These are phyloP conservation scores for Alca torda DNA, from an alignment of 2,797 vertebrate genomes.

Conservation along the genomic window DNA sequence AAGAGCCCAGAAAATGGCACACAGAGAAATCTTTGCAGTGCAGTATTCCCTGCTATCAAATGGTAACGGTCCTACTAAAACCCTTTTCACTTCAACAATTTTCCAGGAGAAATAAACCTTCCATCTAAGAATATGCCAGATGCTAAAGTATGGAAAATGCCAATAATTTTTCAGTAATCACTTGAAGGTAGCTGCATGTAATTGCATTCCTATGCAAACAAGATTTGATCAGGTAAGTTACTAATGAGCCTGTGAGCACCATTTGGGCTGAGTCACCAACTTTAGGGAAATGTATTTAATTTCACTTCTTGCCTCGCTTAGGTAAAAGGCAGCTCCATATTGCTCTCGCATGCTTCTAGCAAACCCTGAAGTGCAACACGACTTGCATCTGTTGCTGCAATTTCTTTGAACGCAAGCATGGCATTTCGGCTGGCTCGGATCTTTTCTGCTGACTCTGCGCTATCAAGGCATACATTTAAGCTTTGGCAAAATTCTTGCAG, in stretches of 20 bases:
- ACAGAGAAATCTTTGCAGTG: background rate
- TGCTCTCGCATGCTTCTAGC: background rate
- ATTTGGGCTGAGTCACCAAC: background rate
- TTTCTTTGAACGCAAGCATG: background rate
- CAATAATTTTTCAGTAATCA: background rate
- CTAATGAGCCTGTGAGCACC: background rate
- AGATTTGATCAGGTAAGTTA: background rate
- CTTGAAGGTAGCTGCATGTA: background rate
- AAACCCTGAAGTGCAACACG: background rate
- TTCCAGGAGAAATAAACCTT: background rate
- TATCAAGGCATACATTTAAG: background rate
- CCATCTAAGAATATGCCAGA: background rate
- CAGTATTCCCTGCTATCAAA: background rate
- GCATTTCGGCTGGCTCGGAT: background rate
- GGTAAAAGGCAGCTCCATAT: background rate
- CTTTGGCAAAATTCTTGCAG: background rate
- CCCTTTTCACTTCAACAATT: background rate
- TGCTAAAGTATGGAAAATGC: background rate
- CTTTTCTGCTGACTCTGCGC: background rate
- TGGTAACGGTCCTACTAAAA: background rate
- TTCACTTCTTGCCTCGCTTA: background rate
- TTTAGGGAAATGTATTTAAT: background rate
- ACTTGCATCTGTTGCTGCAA: background rate
- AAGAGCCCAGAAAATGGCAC: constrained; percentile 36
- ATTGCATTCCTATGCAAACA: background rate